Evolutionary conservation across 2,113 vertebrate genomes (phyloP).

Genomic region (Heteronetta atricapilla): DNA sequence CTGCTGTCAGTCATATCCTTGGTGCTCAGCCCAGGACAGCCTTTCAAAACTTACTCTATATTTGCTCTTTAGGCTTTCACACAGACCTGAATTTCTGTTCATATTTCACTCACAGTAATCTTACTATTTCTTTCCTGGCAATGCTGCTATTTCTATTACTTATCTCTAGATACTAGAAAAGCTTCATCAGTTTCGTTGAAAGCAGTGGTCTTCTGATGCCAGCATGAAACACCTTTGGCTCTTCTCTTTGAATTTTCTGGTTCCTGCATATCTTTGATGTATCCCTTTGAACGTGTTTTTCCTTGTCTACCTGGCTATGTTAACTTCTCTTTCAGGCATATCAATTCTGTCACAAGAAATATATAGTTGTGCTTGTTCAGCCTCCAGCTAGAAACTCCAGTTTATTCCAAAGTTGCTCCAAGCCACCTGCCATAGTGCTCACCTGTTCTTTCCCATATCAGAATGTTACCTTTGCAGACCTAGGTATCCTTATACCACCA

Average conservation of each 20-base stretch:
- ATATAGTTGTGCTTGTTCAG: not conserved
- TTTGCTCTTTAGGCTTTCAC: not conserved
- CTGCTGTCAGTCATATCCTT: not conserved
- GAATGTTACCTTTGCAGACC: not conserved
- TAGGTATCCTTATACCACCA: not conserved
- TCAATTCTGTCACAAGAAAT: not conserved
- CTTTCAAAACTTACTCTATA: not conserved
- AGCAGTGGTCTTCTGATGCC: not conserved
- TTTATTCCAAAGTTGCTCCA: not conserved
- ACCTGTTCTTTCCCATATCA: not conserved
- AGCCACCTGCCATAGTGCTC: not conserved
- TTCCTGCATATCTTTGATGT: slow-evolving; percentile 10
- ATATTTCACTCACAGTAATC: not conserved
- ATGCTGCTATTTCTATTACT: not conserved
- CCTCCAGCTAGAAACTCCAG: not conserved
- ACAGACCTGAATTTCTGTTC: not conserved
- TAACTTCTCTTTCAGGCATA: slow-evolving; percentile 2
- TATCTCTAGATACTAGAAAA: not conserved
- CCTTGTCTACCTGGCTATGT: not conserved
- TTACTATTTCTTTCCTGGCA: not conserved
- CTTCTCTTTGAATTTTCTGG: not conserved
- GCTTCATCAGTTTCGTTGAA: not conserved
- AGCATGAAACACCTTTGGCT: slow-evolving; percentile 9
- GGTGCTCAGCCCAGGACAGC: not conserved
- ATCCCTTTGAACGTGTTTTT: slow-evolving; percentile 30